These are phyloP conservation scores for Sparus aurata DNA, from an alignment of 2,797 vertebrate genomes.

Conservation along the genomic window DNA sequence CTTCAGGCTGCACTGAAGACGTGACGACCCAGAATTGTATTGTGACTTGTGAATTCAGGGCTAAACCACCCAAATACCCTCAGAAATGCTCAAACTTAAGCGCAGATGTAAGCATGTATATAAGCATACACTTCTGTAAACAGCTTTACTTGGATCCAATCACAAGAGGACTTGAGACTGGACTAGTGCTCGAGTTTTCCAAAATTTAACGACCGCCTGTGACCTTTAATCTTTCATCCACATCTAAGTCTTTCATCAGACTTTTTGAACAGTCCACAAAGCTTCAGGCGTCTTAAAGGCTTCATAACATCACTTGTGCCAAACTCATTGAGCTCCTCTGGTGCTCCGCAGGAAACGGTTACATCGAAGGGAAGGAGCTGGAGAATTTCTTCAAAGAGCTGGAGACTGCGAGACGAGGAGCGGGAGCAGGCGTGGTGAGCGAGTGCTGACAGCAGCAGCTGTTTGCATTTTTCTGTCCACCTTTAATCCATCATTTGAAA, in stretches of 20 bases:
- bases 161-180: slow-evolving; percentile 20
- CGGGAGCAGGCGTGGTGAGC: slow-evolving; percentile 91
- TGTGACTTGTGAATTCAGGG: slow-evolving; percentile 25
- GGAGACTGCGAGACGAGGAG: slow-evolving; percentile 89
- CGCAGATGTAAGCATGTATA: slow-evolving; percentile 19
- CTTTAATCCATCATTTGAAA: background rate
- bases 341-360: slow-evolving; percentile 91
- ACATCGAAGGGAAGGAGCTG: slow-evolving; percentile 96
- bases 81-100: slow-evolving; percentile 15
- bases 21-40: background rate
- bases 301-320: slow-evolving; percentile 41
- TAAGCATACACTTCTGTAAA: slow-evolving; percentile 2
- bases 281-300: slow-evolving; percentile 45
- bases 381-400: slow-evolving; percentile 95
- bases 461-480: background rate
- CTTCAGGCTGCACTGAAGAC: slow-evolving; percentile 18
- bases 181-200: slow-evolving; percentile 19
- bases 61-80: slow-evolving; percentile 24
- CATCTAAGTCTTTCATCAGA: slow-evolving; percentile 59
- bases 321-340: slow-evolving; percentile 58
- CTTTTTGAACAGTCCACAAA: slow-evolving; percentile 56
- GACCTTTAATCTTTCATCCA: slow-evolving; percentile 53
- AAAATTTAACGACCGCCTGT: slow-evolving; percentile 37
- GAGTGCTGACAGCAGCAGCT: background rate
- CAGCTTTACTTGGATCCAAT: slow-evolving; percentile 36